phyloP scores from a whole-genome alignment of 2,113 vertebrate genomes.

The Lagopus muta region DNA sequence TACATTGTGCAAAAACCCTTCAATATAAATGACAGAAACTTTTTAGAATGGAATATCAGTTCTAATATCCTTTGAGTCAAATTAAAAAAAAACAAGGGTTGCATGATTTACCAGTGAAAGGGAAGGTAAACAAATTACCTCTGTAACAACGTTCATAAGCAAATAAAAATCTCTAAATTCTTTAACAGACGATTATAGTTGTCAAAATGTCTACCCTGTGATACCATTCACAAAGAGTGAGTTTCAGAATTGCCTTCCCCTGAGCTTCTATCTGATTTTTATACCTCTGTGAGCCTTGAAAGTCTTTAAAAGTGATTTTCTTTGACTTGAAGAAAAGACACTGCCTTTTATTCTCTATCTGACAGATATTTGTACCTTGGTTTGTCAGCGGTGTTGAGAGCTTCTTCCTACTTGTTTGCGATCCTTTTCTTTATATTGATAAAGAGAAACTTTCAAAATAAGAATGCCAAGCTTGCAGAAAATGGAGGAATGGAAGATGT shows the following conservation, averaged over 20 bases:
- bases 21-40: background rate
- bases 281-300: background rate
- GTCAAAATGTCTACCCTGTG: background rate
- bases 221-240: background rate
- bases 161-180: background rate
- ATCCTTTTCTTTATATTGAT: background rate
- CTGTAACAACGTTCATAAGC: background rate
- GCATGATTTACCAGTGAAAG: background rate
- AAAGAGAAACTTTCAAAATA: slow-evolving; percentile 69
- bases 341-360: background rate
- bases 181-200: background rate
- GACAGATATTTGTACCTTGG: slow-evolving; percentile 67
- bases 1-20: background rate
- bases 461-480: slow-evolving; percentile 32
- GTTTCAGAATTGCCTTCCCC: background rate
- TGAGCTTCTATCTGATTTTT: background rate
- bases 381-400: slow-evolving; percentile 34
- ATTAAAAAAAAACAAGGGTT: background rate
- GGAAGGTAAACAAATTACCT: background rate
- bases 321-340: background rate
- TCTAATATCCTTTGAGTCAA: background rate
- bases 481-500: slow-evolving; percentile 36
- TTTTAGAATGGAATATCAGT: background rate
- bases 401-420: slow-evolving; percentile 10
- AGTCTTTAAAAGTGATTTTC: background rate